Percentiles rank a stretch among this genome's conserved stretches.
phyloP scores from a whole-genome alignment of 2,797 vertebrate species.

The Sebastes itinus region DNA sequence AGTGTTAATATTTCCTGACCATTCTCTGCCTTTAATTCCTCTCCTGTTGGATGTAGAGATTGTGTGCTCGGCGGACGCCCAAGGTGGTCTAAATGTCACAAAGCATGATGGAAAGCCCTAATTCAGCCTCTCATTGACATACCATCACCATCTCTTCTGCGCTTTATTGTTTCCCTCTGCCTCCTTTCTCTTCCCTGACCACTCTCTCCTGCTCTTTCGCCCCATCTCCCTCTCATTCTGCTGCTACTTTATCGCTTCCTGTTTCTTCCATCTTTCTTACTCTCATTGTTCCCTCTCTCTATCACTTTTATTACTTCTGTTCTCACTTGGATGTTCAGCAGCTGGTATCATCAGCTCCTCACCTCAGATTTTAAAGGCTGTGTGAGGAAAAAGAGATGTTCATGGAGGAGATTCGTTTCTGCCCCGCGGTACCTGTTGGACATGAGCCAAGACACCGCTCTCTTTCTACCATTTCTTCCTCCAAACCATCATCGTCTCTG shows the following conservation, averaged over 20 bases:
- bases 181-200: neutral
- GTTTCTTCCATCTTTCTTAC: neutral
- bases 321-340: neutral
- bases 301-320: constrained; percentile 23
- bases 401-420: constrained; percentile 1
- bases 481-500: too few relatives aligned
- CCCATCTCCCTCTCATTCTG: neutral
- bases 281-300: neutral
- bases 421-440: constrained; percentile 5
- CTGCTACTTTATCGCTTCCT: constrained; percentile 2
- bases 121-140: neutral
- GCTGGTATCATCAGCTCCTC: neutral
- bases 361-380: constrained; percentile 1
- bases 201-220: neutral
- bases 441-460: neutral
- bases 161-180: constrained; percentile 24
- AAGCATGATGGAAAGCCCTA: constrained; percentile 19
- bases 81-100: constrained; percentile 9
- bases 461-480: neutral
- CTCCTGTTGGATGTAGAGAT: neutral
- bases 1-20: neutral
- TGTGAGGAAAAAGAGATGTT: constrained; percentile 8
- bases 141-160: constrained; percentile 13
- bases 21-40: neutral
- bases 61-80: neutral